Evolutionary conservation across 2,888 invertebrate genomes (phyloP), one percentile per base, ranked within the genome.

Genomic region (Pyrrhia umbra): DNA sequence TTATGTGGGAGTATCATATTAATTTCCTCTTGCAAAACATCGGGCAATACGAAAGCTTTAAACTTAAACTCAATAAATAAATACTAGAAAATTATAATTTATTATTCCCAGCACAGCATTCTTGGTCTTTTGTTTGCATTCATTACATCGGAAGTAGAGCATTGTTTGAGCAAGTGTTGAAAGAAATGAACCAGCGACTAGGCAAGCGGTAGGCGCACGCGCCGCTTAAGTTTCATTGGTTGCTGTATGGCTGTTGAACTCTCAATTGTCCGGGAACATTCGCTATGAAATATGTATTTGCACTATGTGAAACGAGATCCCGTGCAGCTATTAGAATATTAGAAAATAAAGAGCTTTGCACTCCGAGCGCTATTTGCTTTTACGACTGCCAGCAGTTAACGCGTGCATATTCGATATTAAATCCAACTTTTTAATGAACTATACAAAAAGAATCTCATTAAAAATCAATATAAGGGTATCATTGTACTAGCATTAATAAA

Each of bases 151-250:
- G 85, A 88, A 89, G 86, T 86, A 70, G 79, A 80, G 85, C 83
- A 91, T 92, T 92, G 92, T 93, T 92, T 88, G 81, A 88, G 85
- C 88, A 88, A 88, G 90, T 92, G 92, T 88, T 88, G 90, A 92
- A 84, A 86, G 91, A 91, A 90, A 88, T 77, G 79, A 76, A 61
- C 77, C 88, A 85, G 73, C 65, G 68, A 58, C 71, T 76, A 75
- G 61, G 67, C 75, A 56, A 58, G 62, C 64, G 56, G 59, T 54
- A 70, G 58, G 68, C 63, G 67, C 79, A 74, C 69, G 68, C 61
- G 61, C 56, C 49, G 54, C 39, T 51, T 68, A 56, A 45, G 68
- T 67, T 81, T 62, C 72, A 80, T 69, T 82, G 68, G 84, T 85
- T 86, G 83, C 85, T 84, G 63, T 66, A 78, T 83, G n/a, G 87